phyloP scores from a whole-genome alignment of 2,888 invertebrate species.

The Ophioninae sp. region DNA sequence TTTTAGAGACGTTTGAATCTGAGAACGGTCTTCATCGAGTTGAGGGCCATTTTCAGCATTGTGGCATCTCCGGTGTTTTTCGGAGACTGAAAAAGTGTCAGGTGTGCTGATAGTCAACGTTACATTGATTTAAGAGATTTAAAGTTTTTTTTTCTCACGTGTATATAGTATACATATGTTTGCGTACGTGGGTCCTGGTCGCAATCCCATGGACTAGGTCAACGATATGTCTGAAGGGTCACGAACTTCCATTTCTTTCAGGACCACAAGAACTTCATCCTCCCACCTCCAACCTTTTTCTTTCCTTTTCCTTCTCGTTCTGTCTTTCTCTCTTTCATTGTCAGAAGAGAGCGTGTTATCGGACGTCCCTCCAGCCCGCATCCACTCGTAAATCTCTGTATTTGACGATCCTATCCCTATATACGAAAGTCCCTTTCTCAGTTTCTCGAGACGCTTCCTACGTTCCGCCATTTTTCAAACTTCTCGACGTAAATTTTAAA shows the following conservation, averaged over 20 bases:
- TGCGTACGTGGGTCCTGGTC: constrained; percentile 15
- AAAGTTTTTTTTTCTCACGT: constrained; percentile 1
- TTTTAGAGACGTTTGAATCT: no score
- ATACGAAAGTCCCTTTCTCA: neutral
- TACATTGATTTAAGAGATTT: no score
- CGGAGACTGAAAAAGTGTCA: no score
- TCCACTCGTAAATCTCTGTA: constrained; percentile 61
- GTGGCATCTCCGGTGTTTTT: no score
- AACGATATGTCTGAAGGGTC: constrained; percentile 62
- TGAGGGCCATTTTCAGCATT: no score
- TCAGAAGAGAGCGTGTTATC: constrained; percentile 56
- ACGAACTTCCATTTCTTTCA: constrained; percentile 53
- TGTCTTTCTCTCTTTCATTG: neutral
- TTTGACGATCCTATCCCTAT: constrained; percentile 55
- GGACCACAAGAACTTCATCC: constrained; percentile 41
- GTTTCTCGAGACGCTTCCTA: constrained; percentile 29
- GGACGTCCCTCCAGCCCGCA: constrained; percentile 48
- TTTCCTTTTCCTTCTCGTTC: neutral
- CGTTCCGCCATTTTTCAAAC: constrained; percentile 31
- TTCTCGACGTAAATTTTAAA: constrained; percentile 51
- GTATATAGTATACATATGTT: neutral
- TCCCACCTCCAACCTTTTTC: constrained; percentile 14
- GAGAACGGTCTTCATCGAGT: no score
- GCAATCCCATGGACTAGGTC: constrained; percentile 52
- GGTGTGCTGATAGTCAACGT: no score